Percentiles rank a stretch among this genome's conserved stretches.
Evolutionary conservation across 2,113 vertebrate species (phyloP).

Genomic region (Pelvicachromis taeniatus): DNA sequence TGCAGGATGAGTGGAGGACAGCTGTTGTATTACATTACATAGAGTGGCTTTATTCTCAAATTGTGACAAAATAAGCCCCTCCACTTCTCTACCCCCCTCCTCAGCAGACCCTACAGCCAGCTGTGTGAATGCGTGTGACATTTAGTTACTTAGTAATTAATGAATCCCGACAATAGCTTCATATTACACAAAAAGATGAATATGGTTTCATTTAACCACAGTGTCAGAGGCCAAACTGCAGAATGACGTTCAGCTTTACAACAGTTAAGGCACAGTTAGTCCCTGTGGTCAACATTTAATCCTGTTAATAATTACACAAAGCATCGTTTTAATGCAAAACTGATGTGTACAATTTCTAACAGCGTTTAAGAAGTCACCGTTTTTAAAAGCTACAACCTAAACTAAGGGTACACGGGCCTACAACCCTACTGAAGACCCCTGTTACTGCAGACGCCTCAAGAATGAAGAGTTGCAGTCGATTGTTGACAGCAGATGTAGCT

Average conservation of each 20-base stretch:
- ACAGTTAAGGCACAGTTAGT: not conserved
- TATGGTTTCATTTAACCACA: not conserved
- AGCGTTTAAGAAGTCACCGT: fast-evolving
- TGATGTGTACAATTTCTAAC: not conserved
- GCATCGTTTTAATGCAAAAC: not conserved
- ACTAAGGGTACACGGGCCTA: not conserved
- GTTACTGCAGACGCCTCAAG: not conserved
- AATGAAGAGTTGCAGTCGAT: not conserved
- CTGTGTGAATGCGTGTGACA: not conserved
- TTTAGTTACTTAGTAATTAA: not conserved
- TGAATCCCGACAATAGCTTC: not conserved
- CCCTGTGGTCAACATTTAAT: not conserved
- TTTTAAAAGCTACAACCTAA: not conserved
- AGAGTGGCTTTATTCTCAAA: not conserved
- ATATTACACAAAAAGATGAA: not conserved
- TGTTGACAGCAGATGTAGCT: not conserved
- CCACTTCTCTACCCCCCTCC: not conserved
- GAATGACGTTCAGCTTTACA: not conserved
- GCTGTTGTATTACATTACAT: not conserved
- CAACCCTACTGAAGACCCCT: not conserved
- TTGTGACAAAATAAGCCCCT: not conserved
- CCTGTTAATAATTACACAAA: not conserved
- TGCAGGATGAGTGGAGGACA: not conserved
- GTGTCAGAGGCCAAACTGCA: not conserved
- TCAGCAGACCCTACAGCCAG: not conserved